A percentile compares a stretch with the other conserved stretches of the same genome.
Conservation (phyloP, 1,140 invertebrate genomes). For the Neodiprion pinetum region DNA sequence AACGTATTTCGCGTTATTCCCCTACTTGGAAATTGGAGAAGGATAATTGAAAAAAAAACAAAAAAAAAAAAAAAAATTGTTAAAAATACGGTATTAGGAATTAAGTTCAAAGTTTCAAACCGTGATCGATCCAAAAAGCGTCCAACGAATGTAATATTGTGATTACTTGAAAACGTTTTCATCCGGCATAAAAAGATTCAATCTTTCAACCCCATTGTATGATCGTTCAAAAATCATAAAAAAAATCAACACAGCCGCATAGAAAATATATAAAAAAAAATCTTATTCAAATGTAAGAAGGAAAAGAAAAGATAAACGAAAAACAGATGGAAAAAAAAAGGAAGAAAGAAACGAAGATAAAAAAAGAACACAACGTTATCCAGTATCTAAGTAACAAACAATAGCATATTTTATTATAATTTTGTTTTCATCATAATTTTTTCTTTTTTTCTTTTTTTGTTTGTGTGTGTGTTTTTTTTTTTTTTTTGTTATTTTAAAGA, state of each 20-base stretch:
- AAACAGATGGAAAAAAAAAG: conserved; percentile 47
- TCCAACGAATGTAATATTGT: too few relatives aligned
- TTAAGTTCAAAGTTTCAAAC: too few relatives aligned
- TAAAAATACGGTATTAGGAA: too few relatives aligned
- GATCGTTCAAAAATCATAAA: conserved; percentile 46
- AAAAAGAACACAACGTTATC: conserved; percentile 62
- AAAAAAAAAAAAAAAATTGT: too few relatives aligned
- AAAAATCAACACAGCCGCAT: conserved; percentile 62
- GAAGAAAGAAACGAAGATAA: background rate
- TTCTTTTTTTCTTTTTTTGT: conserved; percentile 27
- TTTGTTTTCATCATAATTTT: conserved; percentile 29
- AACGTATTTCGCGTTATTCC: too few relatives aligned
- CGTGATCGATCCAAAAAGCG: too few relatives aligned
- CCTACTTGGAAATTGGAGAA: too few relatives aligned
- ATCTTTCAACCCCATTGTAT: too few relatives aligned
- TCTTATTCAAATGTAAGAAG: conserved; percentile 23
- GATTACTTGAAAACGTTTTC: background rate
- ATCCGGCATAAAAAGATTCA: background rate
- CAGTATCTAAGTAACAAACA: conserved; percentile 64
- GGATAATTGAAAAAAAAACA: too few relatives aligned
- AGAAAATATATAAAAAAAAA: conserved; percentile 64
- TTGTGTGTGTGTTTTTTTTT: conserved; percentile 26
- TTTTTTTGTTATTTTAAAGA: background rate
- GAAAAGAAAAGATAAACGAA: conserved; percentile 54
- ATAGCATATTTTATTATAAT: conserved; percentile 52